Conservation (phyloP, 2,888 invertebrate species). For the Aquatica leii region DNA sequence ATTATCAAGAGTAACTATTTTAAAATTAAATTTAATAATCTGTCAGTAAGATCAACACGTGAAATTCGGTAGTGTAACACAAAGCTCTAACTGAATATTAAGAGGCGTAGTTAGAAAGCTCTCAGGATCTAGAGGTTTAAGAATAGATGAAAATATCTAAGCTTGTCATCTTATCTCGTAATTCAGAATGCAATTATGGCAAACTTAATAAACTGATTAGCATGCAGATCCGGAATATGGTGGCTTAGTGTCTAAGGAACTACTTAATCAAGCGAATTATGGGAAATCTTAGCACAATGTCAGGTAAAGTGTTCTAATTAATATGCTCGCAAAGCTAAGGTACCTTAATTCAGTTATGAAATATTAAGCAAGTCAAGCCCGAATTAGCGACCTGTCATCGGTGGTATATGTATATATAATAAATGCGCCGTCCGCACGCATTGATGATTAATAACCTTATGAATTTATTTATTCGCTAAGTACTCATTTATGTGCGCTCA, state of each 20-base stretch:
- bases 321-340: conserved; percentile 54
- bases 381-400: conserved; percentile 56
- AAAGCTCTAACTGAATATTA: conserved; percentile 12
- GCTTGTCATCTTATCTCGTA: conserved; percentile 47
- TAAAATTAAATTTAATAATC: no score
- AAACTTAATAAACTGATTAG: conserved; percentile 57
- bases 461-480: conserved; percentile 49
- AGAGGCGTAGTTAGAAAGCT: conserved; percentile 11
- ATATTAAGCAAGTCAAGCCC: conserved; percentile 55
- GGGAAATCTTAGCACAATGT: conserved; percentile 57
- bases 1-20: no score
- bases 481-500: conserved; percentile 48
- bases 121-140: conserved; percentile 24
- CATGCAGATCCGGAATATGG: conserved; percentile 52
- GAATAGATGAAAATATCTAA: conserved; percentile 29
- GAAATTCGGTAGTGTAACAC: no score
- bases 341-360: conserved; percentile 58
- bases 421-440: conserved; percentile 48
- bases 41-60: no score
- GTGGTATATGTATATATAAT: conserved; percentile 44
- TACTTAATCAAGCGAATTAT: conserved; percentile 57
- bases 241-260: conserved; percentile 52
- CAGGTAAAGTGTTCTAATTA: conserved; percentile 55
- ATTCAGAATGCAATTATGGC: conserved; percentile 52
- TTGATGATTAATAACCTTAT: conserved; percentile 53